These are phyloP conservation scores for Orthonychiurus folsomi DNA, from an alignment of 2,888 invertebrate genomes.

Conservation along the genomic window DNA sequence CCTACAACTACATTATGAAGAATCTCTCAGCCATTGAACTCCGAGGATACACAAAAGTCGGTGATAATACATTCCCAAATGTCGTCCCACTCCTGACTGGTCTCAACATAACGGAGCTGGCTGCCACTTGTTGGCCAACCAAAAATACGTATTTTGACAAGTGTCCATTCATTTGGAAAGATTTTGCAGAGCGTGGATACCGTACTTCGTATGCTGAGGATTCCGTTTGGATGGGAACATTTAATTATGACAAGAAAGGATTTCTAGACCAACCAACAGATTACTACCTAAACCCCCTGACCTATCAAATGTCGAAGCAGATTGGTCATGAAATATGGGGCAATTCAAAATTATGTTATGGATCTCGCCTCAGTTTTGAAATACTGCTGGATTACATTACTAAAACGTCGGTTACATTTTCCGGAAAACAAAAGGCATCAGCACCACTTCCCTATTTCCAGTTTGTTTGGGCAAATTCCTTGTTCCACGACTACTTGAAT, in stretches of 20 bases:
- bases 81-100: constrained; percentile 70
- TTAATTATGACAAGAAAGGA: constrained; percentile 68
- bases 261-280: constrained; percentile 73
- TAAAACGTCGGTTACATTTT: constrained; percentile 54
- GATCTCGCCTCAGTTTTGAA: constrained; percentile 58
- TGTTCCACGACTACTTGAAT: constrained; percentile 77
- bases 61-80: constrained; percentile 89
- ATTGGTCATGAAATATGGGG: constrained; percentile 57
- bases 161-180: constrained; percentile 77
- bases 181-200: constrained; percentile 62
- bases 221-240: constrained; percentile 64
- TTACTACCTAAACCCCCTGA: constrained; percentile 55
- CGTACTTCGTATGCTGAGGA: constrained; percentile 77
- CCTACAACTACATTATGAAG: constrained; percentile 53
- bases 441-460: constrained; percentile 59
- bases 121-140: constrained; percentile 55
- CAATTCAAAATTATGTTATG: constrained; percentile 62
- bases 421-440: not conserved
- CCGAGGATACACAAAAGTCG: constrained; percentile 85
- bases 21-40: constrained; percentile 62
- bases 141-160: constrained; percentile 58
- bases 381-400: constrained; percentile 62
- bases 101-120: constrained; percentile 56
- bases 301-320: constrained; percentile 16
- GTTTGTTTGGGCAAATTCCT: constrained; percentile 72